Percentiles rank a stretch among this genome's conserved stretches.
Conservation (phyloP, 92 coral and sea anemone genomes). For the Paragorgia papillata region DNA sequence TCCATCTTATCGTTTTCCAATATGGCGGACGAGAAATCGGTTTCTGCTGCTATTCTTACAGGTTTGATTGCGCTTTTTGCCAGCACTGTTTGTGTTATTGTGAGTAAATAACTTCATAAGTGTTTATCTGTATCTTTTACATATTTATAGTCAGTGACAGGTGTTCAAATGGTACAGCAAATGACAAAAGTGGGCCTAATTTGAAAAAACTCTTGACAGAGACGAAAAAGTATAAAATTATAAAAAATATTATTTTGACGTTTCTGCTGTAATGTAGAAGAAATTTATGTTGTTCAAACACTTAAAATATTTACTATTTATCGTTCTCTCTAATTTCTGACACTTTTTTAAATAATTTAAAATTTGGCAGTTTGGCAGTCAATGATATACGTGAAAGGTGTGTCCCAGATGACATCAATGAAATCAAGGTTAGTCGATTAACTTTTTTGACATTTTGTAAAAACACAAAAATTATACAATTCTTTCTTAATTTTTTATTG, state of each 20-base stretch:
- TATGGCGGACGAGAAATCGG: slow-evolving; percentile 63
- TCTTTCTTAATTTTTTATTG: no score
- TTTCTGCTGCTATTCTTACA: slow-evolving; percentile 59
- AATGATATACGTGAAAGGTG: slow-evolving; percentile 65
- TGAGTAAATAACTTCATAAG: background rate
- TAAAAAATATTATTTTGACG: background rate
- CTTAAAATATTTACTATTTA: no score
- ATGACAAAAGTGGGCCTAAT: slow-evolving; percentile 96
- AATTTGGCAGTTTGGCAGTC: slow-evolving; percentile 60
- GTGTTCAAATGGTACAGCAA: slow-evolving; percentile 79
- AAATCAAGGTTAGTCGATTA: slow-evolving; percentile 62
- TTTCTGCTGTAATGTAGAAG: background rate
- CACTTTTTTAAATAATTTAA: no score
- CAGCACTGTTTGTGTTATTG: background rate
- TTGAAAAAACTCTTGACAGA: slow-evolving; percentile 66
- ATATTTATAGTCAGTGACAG: slow-evolving; percentile 77
- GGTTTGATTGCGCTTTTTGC: slow-evolving; percentile 26
- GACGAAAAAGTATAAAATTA: slow-evolving; percentile 53
- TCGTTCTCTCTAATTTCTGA: no score
- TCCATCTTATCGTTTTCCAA: slow-evolving; percentile 41
- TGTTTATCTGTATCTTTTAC: background rate
- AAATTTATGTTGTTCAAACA: no score
- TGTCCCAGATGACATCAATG: slow-evolving; percentile 71
- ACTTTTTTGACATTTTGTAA: background rate
- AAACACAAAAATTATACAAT: background rate